Evolutionary conservation across 2,113 vertebrate genomes (phyloP).

Genomic region (Microtus pennsylvanicus): DNA sequence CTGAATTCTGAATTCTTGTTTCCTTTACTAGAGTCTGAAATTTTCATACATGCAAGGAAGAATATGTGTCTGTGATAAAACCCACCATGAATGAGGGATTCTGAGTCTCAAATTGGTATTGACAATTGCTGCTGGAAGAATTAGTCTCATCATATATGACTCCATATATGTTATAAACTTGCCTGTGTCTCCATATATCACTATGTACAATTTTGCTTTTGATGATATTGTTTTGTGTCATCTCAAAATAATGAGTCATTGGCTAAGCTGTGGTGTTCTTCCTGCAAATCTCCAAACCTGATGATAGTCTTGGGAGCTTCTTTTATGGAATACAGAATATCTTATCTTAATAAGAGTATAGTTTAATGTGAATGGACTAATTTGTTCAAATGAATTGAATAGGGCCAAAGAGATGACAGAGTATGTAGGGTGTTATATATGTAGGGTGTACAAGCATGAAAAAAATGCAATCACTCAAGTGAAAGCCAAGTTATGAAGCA

Average conservation of each 20-base stretch:
- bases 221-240: background rate
- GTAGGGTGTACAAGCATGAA: background rate
- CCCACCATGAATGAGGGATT: background rate
- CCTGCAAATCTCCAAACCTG: background rate
- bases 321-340: background rate
- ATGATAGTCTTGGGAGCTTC: background rate
- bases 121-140: background rate
- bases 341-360: background rate
- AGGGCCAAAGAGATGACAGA: background rate
- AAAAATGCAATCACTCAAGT: background rate
- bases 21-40: background rate
- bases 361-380: background rate
- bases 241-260: conserved; percentile 18
- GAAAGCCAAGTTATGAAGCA: background rate
- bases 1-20: background rate
- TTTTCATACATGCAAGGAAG: background rate
- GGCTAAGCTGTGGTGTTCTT: background rate
- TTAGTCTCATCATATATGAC: background rate
- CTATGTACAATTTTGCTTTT: background rate
- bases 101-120: background rate
- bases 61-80: background rate
- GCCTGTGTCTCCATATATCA: background rate
- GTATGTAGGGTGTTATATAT: background rate
- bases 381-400: background rate
- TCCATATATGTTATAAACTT: background rate